Conservation (phyloP, 2,797 vertebrate genomes). For the Gouania willdenowi region DNA sequence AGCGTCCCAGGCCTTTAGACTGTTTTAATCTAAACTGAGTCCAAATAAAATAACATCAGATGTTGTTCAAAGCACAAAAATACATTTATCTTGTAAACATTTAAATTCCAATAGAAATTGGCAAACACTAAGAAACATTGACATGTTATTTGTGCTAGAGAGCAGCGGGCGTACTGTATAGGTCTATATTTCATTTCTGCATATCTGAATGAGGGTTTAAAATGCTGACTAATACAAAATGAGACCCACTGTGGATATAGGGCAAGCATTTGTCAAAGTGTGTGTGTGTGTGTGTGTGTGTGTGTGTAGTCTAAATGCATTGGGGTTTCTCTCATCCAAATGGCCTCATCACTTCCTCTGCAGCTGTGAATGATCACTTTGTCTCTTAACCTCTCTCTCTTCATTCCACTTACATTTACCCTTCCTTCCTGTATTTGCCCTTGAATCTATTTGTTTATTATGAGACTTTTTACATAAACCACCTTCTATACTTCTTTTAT, state of each 20-base stretch:
- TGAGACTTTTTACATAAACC: too few species aligned
- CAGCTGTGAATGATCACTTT: slow-evolving; percentile 16
- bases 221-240: slow-evolving; percentile 20
- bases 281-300: not conserved
- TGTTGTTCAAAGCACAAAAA: too few species aligned
- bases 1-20: too few species aligned
- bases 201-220: not conserved
- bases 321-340: slow-evolving; percentile 33
- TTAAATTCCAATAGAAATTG: too few species aligned
- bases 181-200: too few species aligned
- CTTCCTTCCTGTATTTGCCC: not conserved
- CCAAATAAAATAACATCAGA: too few species aligned
- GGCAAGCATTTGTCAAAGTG: too few species aligned
- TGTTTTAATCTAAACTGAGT: too few species aligned
- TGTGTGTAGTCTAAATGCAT: slow-evolving; percentile 25
- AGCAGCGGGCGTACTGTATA: too few species aligned
- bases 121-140: too few species aligned
- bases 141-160: slow-evolving; percentile 9
- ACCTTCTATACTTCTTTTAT: not conserved
- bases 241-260: slow-evolving; percentile 7
- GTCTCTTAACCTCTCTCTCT: slow-evolving; percentile 11
- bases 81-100: too few species aligned
- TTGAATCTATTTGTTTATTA: too few species aligned
- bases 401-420: not conserved
- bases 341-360: slow-evolving; percentile 40